phyloP scores from a whole-genome alignment of 2,113 vertebrate genomes.

The Aplodontia rufa region DNA sequence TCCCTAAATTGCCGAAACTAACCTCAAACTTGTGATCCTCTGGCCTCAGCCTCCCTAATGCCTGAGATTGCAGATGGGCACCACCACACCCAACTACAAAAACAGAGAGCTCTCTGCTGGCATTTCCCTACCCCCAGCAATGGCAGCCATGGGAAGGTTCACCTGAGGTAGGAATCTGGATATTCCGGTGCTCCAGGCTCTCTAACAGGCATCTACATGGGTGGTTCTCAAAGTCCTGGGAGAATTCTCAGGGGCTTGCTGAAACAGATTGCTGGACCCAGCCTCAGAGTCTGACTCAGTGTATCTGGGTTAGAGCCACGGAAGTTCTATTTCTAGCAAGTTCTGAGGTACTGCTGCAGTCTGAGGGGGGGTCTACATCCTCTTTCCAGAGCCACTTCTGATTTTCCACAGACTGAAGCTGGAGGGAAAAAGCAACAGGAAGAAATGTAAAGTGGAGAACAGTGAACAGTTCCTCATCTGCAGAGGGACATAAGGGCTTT shows the following conservation, averaged over 20 bases:
- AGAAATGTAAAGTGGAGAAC: neutral
- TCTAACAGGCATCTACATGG: neutral
- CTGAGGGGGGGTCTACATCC: neutral
- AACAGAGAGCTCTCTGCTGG: neutral
- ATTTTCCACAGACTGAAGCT: neutral
- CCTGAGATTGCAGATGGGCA: neutral
- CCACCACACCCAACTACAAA: neutral
- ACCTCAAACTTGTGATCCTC: neutral
- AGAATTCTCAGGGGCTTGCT: neutral
- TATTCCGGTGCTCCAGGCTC: neutral
- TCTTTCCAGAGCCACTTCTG: neutral
- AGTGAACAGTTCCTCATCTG: neutral
- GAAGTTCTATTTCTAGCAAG: neutral
- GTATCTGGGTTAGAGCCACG: neutral
- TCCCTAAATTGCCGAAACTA: neutral
- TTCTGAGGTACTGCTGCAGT: neutral
- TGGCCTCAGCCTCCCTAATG: neutral
- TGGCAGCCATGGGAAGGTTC: rapidly evolving
- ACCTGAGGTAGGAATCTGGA: neutral
- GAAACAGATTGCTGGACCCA: neutral
- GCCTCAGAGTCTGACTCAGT: neutral
- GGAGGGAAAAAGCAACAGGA: neutral
- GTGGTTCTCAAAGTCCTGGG: neutral
- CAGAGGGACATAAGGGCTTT: neutral
- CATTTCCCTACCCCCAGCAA: neutral